Evolutionary conservation across 2,888 invertebrate species (phyloP).

Genomic region (Luperina testacea): DNA sequence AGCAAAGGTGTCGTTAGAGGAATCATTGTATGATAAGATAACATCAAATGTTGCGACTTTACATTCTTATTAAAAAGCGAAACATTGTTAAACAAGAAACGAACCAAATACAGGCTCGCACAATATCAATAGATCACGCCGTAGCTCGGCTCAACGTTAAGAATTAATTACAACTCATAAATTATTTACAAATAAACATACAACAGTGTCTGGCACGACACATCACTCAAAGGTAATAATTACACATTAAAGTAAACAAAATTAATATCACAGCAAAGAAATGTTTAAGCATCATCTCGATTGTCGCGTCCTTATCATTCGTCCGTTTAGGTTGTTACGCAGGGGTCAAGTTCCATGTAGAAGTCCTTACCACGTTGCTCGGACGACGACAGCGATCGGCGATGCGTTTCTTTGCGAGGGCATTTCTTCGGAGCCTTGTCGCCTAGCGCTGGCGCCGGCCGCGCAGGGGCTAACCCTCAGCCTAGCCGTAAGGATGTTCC

Average conservation of each 20-base stretch:
- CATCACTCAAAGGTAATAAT: conserved; percentile 77
- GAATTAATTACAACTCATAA: conserved; percentile 72
- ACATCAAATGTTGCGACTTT: conserved; percentile 46
- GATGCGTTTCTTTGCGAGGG: conserved; percentile 36
- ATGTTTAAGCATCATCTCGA: conserved; percentile 74
- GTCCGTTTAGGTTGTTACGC: conserved; percentile 65
- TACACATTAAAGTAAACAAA: conserved; percentile 80
- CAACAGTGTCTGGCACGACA: conserved; percentile 77
- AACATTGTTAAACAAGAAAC: conserved; percentile 57
- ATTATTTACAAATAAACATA: conserved; percentile 81
- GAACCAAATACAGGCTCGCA: conserved; percentile 47
- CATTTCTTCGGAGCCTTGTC: conserved; percentile 27
- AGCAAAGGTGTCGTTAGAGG: conserved; percentile 41
- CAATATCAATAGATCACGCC: conserved; percentile 63
- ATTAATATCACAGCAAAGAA: conserved; percentile 88
- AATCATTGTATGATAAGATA: conserved; percentile 38
- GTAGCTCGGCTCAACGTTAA: conserved; percentile 60
- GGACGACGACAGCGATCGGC: conserved; percentile 50
- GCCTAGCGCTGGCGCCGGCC: conserved; percentile 50
- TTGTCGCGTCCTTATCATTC: conserved; percentile 54
- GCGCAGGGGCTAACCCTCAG: conserved; percentile 70
- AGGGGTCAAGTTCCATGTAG: conserved; percentile 69
- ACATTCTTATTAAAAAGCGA: conserved; percentile 57
- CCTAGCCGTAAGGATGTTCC: conserved; percentile 81
- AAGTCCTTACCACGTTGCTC: conserved; percentile 61